These are phyloP conservation scores for Drosophila tristis DNA, from an alignment of 1,140 invertebrate genomes.

Conservation along the genomic window DNA sequence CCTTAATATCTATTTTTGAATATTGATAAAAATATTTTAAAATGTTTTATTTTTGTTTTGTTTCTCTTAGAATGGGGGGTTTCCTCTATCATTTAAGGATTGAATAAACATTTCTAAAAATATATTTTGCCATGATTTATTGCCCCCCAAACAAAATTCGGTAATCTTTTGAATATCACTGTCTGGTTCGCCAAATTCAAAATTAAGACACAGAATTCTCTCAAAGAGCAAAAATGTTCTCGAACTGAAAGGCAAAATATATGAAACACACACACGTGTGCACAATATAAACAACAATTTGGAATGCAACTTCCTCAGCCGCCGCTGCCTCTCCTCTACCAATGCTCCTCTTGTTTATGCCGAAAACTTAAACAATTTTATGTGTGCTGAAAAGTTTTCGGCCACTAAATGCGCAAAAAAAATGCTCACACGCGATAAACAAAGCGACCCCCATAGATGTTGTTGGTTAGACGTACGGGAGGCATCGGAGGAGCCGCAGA, in stretches of 20 bases:
- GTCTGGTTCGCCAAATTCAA: no score
- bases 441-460: slow-evolving; percentile 48
- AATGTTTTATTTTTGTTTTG: no score
- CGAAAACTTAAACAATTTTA: slow-evolving; percentile 70
- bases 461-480: slow-evolving; percentile 13
- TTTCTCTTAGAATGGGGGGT: no score
- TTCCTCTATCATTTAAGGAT: no score
- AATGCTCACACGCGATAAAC: slow-evolving; percentile 74
- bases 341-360: slow-evolving; percentile 18
- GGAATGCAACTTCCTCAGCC: slow-evolving; percentile 20
- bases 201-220: no score
- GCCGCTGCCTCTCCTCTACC: neutral
- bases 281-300: slow-evolving; percentile 41
- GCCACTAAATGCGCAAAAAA: slow-evolving; percentile 66
- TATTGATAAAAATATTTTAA: no score
- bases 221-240: neutral
- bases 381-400: slow-evolving; percentile 68
- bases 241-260: neutral
- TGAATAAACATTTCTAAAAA: no score
- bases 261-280: slow-evolving; percentile 2
- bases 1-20: no score
- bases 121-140: no score
- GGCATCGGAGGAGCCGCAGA: neutral
- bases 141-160: no score
- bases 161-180: no score